Conservation (phyloP, 2,888 invertebrate species). For the Sarcophaga carnaria region DNA sequence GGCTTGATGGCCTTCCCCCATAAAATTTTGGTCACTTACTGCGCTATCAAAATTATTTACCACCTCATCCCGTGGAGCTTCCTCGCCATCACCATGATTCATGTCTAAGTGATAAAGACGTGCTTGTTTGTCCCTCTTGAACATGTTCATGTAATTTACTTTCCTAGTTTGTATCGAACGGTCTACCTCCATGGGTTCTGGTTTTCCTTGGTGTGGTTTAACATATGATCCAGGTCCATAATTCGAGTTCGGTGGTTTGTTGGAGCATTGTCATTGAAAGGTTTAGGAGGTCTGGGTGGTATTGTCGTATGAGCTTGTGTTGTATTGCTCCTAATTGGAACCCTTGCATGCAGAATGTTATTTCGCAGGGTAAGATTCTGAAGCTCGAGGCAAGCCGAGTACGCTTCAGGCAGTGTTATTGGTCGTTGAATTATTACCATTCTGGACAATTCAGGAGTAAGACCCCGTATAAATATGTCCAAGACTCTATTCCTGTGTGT, state of each 20-base stretch:
- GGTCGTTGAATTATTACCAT: conserved; percentile 37
- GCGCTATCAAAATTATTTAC: no score
- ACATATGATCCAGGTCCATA: not conserved
- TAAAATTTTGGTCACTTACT: no score
- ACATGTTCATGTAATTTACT: not conserved
- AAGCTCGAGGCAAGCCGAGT: no score
- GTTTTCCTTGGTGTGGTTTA: not conserved
- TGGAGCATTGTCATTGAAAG: not conserved
- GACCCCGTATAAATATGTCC: conserved; percentile 61
- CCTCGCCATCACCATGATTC: no score
- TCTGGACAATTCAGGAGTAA: conserved; percentile 42
- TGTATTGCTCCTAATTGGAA: no score
- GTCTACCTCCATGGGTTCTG: not conserved
- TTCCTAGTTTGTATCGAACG: not conserved
- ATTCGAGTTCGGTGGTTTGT: not conserved
- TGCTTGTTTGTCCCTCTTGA: no score
- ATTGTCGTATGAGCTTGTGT: not conserved
- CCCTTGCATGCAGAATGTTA: no score
- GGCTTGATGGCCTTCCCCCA: no score
- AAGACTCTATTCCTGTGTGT: conserved; percentile 57
- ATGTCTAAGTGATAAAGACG: no score
- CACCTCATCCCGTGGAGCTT: no score
- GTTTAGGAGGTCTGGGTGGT: not conserved
- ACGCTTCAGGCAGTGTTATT: not conserved
- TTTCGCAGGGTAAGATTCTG: no score